These are phyloP conservation scores for Drosophila histrio DNA, from an alignment of 2,888 invertebrate genomes.

Conservation along the genomic window DNA sequence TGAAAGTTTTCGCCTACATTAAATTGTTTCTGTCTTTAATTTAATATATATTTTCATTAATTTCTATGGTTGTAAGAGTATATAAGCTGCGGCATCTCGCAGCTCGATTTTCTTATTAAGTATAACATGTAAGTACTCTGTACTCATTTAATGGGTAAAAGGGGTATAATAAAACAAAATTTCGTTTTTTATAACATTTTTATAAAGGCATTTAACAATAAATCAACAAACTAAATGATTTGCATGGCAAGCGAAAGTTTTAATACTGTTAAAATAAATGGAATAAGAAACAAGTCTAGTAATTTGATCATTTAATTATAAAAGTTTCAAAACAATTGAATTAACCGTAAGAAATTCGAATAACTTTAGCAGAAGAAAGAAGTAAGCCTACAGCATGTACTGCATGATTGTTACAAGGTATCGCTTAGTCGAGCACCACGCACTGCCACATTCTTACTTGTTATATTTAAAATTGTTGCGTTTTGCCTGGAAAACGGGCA, in stretches of 20 bases:
- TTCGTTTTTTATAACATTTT: neutral
- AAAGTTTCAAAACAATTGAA: neutral
- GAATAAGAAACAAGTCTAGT: neutral
- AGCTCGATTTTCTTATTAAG: neutral
- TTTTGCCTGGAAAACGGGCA: slow-evolving; percentile 30
- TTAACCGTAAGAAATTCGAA: neutral
- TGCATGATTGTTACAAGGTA: neutral
- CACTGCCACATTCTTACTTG: neutral
- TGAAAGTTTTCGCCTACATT: too few species aligned
- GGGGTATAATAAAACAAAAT: neutral
- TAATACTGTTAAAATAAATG: neutral
- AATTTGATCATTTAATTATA: neutral
- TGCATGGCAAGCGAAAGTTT: neutral
- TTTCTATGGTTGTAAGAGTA: neutral
- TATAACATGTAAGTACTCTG: neutral
- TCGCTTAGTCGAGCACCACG: neutral
- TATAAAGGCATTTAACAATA: neutral
- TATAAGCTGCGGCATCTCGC: neutral
- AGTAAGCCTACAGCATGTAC: neutral
- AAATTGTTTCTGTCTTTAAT: too few species aligned
- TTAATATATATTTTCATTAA: neutral
- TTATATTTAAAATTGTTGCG: slow-evolving; percentile 51
- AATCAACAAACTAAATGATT: neutral
- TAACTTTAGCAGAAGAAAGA: neutral
- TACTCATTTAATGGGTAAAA: neutral